These are phyloP conservation scores for Rhyzopertha dominica DNA, from an alignment of 1,140 invertebrate species.

Conservation along the genomic window DNA sequence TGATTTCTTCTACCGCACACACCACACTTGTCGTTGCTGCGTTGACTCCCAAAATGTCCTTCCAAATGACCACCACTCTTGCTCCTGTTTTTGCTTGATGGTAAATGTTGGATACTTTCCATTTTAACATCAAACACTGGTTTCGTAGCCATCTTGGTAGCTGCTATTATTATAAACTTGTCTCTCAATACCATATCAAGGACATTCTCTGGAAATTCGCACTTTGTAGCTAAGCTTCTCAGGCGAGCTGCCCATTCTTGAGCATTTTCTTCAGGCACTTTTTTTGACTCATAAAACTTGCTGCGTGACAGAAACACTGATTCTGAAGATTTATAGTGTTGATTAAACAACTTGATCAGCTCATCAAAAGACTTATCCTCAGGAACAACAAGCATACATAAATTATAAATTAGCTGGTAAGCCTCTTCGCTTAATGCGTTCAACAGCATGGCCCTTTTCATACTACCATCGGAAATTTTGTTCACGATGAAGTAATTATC, in stretches of 20 bases:
- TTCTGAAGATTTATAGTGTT: conserved; percentile 10
- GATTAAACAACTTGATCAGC: conserved; percentile 6
- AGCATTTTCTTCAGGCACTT: conserved; percentile 5
- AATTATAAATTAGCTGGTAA: conserved; percentile 16
- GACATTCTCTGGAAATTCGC: conserved; percentile 5
- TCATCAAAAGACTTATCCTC: conserved; percentile 18
- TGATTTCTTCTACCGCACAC: conserved; percentile 1
- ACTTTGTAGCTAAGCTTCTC: conserved; percentile 7
- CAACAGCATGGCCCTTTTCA: conserved; percentile 7
- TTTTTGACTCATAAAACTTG: conserved; percentile 14
- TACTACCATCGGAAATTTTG: too few relatives aligned
- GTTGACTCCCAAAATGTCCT: not conserved
- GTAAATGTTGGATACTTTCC: not conserved
- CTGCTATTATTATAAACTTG: conserved; percentile 8
- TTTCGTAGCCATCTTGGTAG: conserved; percentile 2
- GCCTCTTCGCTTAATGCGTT: conserved; percentile 14
- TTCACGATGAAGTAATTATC: too few relatives aligned
- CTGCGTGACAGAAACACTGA: conserved; percentile 10
- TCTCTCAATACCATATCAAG: conserved; percentile 4
- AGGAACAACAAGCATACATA: conserved; percentile 9
- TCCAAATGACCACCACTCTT: too few relatives aligned
- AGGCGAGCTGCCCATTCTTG: conserved; percentile 17
- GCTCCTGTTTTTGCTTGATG: not conserved
- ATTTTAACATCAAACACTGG: not conserved
- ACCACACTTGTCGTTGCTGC: not conserved